Conservation (phyloP, 2,113 vertebrate species). For the Trichechus manatus region DNA sequence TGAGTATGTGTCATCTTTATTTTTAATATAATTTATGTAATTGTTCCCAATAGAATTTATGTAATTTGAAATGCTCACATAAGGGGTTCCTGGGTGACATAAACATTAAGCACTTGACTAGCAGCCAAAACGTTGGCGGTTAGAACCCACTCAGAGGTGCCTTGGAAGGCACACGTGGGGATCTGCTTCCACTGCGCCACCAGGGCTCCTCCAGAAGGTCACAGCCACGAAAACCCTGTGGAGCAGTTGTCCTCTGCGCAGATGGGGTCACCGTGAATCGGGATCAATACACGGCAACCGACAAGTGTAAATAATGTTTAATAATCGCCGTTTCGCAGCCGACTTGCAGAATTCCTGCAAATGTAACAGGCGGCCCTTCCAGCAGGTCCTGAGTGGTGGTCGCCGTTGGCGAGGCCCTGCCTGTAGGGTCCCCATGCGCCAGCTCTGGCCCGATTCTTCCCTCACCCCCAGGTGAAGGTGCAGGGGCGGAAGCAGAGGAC, state of each 20-base stretch:
- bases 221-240: not conserved
- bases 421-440: not conserved
- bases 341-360: not conserved
- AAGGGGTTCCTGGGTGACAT: not conserved
- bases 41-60: not conserved
- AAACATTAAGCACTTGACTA: not conserved
- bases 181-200: not conserved
- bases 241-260: not conserved
- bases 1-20: not conserved
- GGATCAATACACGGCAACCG: too few relatives aligned
- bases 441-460: not conserved
- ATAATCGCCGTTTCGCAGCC: not conserved
- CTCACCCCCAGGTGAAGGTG: not conserved
- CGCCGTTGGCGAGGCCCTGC: not conserved
- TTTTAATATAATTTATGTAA: not conserved
- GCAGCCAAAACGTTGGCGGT: not conserved
- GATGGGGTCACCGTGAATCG: not conserved
- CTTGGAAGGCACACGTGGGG: not conserved
- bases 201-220: too few relatives aligned
- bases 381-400: not conserved
- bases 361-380: not conserved
- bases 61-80: not conserved
- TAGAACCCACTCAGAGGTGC: not conserved
- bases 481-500: not conserved
- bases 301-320: not conserved